Evolutionary conservation across 2,113 vertebrate species (phyloP).

Genomic region (Eudyptes chrysolophus): DNA sequence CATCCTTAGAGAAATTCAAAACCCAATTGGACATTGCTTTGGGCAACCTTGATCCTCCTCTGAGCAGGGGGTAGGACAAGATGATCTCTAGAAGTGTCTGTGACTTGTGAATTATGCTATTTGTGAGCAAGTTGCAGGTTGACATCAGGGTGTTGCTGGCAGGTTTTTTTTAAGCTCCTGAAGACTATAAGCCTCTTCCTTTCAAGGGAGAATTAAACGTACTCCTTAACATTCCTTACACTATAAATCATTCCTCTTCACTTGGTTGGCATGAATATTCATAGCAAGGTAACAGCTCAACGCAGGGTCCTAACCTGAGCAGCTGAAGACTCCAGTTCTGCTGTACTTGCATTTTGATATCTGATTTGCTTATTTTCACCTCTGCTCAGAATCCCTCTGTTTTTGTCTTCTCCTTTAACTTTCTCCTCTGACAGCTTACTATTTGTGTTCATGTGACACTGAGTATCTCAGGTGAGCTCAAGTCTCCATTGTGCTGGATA

Average conservation of each 20-base stretch:
- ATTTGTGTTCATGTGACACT: background rate
- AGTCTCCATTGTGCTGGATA: background rate
- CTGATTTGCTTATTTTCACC: background rate
- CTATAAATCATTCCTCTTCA: background rate
- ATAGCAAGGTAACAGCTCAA: background rate
- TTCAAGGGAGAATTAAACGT: background rate
- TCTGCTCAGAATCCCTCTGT: background rate
- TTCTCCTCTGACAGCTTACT: background rate
- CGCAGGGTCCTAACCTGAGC: background rate
- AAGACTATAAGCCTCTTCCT: background rate
- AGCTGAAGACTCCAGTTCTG: background rate
- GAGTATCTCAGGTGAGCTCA: background rate
- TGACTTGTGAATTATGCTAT: background rate
- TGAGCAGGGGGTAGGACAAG: background rate
- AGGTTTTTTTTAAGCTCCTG: background rate
- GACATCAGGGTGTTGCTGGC: background rate
- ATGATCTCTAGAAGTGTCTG: background rate
- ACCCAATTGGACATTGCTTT: fast-evolving
- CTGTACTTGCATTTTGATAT: background rate
- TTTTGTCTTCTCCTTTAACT: background rate
- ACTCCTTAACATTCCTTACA: background rate
- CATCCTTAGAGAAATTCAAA: background rate
- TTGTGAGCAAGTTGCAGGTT: background rate
- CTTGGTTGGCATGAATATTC: background rate
- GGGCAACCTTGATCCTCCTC: background rate